Percentiles rank a stretch among this genome's conserved stretches.
Evolutionary conservation across 2,888 invertebrate genomes (phyloP).

Genomic region (Actias luna): DNA sequence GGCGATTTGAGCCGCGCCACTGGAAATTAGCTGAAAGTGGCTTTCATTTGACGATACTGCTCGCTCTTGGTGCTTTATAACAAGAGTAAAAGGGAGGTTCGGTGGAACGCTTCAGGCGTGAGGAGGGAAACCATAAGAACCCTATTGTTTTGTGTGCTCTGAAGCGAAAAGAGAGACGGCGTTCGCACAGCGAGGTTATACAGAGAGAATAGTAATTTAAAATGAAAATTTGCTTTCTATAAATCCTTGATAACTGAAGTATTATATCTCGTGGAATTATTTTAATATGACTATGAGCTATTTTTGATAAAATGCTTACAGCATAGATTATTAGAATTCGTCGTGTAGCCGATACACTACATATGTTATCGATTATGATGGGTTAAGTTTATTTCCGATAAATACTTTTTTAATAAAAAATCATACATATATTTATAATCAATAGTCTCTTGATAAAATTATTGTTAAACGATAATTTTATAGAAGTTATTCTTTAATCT

Average conservation of each 20-base stretch:
- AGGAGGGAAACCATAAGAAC: slow-evolving; percentile 73
- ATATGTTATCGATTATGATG: no score
- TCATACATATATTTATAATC: no score
- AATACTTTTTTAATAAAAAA: no score
- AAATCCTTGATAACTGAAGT: slow-evolving; percentile 10
- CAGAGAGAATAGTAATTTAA: slow-evolving; percentile 55
- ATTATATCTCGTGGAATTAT: background rate
- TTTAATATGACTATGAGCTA: background rate
- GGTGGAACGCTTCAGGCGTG: slow-evolving; percentile 67
- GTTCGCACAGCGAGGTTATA: slow-evolving; percentile 11
- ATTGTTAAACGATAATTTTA: no score
- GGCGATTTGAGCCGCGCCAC: slow-evolving; percentile 59
- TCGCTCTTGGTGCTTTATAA: slow-evolving; percentile 37
- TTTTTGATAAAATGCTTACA: background rate
- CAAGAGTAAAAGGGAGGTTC: slow-evolving; percentile 45
- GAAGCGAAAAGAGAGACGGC: slow-evolving; percentile 58
- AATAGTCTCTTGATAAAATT: no score
- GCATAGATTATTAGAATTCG: background rate
- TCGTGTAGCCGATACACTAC: background rate
- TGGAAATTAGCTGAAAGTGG: slow-evolving; percentile 78
- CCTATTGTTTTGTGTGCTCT: slow-evolving; percentile 76
- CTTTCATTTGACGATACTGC: slow-evolving; percentile 53
- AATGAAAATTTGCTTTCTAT: slow-evolving; percentile 52
- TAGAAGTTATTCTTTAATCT: no score
- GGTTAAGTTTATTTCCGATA: no score